A percentile compares a stretch with the other conserved stretches of the same genome.
These are phyloP conservation scores for Cyprinodon brontotheroides DNA, from an alignment of 2,113 vertebrate species.

Conservation along the genomic window DNA sequence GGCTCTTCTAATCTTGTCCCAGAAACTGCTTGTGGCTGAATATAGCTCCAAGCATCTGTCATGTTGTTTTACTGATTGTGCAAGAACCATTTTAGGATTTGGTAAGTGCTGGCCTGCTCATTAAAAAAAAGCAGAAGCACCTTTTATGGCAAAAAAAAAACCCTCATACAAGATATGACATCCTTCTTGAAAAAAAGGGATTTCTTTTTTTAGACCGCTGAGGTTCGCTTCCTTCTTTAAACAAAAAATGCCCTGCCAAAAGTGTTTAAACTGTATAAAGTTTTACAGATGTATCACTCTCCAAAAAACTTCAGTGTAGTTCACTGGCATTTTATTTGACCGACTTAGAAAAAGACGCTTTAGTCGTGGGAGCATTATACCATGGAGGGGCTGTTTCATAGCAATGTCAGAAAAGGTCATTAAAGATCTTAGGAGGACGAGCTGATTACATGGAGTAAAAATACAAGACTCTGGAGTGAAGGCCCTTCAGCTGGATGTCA, in stretches of 20 bases:
- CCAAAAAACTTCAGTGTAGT: not conserved
- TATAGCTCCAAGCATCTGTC: conserved; percentile 48
- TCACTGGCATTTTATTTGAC: not conserved
- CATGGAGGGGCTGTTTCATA: not conserved
- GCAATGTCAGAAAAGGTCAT: not conserved
- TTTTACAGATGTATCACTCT: not conserved
- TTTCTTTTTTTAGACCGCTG: not conserved
- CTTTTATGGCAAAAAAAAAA: conserved; percentile 12
- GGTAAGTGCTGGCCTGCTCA: conserved; percentile 43
- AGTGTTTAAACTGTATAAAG: not conserved
- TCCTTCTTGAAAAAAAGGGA: conserved; percentile 4
- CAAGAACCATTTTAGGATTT: conserved; percentile 34
- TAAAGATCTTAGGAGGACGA: not conserved
- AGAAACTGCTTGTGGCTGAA: conserved; percentile 53
- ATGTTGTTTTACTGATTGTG: conserved; percentile 31
- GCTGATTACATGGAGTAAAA: not conserved
- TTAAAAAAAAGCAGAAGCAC: not conserved
- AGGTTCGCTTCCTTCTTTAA: not conserved
- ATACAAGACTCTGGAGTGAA: no score
- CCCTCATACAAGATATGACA: not conserved
- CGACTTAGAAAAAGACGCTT: not conserved
- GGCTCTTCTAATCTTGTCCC: conserved; percentile 49
- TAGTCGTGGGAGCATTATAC: not conserved
- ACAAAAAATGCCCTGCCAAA: not conserved
- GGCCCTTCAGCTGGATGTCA: no score